Percentiles rank a stretch among this genome's conserved stretches.
These are phyloP conservation scores for Lissocephala sabroskyi DNA, from an alignment of 2,888 invertebrate species.

Conservation along the genomic window DNA sequence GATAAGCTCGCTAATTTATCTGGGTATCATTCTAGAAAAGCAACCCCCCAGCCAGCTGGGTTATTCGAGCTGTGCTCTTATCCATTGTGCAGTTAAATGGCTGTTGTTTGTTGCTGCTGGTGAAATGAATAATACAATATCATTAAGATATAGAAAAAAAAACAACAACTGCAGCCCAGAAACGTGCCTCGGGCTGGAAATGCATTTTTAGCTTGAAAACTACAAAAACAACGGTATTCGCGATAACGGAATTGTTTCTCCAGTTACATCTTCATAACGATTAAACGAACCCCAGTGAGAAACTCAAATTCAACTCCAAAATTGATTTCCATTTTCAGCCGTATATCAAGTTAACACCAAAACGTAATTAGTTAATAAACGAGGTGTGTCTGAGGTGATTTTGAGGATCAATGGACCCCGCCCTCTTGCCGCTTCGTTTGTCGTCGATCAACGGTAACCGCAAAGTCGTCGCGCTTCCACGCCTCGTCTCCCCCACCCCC, in stretches of 20 bases:
- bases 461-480: too few species aligned
- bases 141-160: constrained; percentile 2
- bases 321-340: too few species aligned
- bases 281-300: not conserved
- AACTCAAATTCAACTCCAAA: not conserved
- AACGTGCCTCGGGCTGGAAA: constrained; percentile 2
- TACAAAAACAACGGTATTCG: not conserved
- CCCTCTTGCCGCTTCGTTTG: too few species aligned
- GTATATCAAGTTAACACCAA: constrained; percentile 39
- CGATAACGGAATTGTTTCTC: not conserved
- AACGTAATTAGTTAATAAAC: constrained; percentile 65
- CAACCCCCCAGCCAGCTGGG: too few species aligned
- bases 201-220: not conserved
- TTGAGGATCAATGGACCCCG: too few species aligned
- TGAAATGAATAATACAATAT: constrained; percentile 1
- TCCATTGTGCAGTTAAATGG: not conserved
- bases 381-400: constrained; percentile 59
- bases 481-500: too few species aligned
- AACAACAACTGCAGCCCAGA: not conserved
- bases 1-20: constrained; percentile 36
- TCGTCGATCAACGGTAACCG: too few species aligned
- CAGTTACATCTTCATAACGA: not conserved
- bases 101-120: not conserved
- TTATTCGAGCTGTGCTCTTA: too few species aligned
- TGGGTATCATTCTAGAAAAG: not conserved